Percentiles rank a stretch among this genome's conserved stretches.
These are phyloP conservation scores for Xiphophorus maculatus DNA, from an alignment of 2,113 vertebrate species.

Conservation along the genomic window DNA sequence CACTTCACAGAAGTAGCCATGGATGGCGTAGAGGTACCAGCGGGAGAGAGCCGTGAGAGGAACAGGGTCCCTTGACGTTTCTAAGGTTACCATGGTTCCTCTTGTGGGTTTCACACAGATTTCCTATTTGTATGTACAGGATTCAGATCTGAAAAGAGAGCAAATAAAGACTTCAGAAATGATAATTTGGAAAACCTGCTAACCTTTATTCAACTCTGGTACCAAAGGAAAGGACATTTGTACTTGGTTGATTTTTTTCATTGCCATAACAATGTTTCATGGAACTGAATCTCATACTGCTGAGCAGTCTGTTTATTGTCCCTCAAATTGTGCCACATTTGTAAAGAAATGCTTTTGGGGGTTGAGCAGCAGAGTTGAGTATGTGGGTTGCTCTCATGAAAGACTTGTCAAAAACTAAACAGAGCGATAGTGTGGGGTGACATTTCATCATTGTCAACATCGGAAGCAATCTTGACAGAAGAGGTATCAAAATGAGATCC, in stretches of 20 bases:
- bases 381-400: too few relatives aligned
- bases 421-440: too few relatives aligned
- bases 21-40: constrained; percentile 99
- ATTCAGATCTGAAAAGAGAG: constrained; percentile 36
- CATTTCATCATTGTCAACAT: too few relatives aligned
- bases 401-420: too few relatives aligned
- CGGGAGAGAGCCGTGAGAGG: constrained; percentile 93
- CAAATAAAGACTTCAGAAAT: constrained; percentile 2
- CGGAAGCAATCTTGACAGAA: too few relatives aligned
- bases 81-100: constrained; percentile 51
- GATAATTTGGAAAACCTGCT: neutral
- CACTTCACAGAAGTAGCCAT: constrained; percentile 98
- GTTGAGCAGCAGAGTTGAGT: too few relatives aligned
- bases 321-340: too few relatives aligned
- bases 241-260: neutral
- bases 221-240: neutral
- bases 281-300: neutral
- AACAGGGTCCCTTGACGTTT: constrained; percentile 81
- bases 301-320: neutral
- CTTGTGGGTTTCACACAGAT: constrained; percentile 1
- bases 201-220: neutral
- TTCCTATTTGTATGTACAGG: constrained; percentile 2
- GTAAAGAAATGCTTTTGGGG: too few relatives aligned
- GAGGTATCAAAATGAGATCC: too few relatives aligned
- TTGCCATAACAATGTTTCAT: neutral